Percentiles rank a stretch among this genome's conserved stretches.
Evolutionary conservation across 1,140 invertebrate genomes (phyloP).

Genomic region (Conus ventricosus): DNA sequence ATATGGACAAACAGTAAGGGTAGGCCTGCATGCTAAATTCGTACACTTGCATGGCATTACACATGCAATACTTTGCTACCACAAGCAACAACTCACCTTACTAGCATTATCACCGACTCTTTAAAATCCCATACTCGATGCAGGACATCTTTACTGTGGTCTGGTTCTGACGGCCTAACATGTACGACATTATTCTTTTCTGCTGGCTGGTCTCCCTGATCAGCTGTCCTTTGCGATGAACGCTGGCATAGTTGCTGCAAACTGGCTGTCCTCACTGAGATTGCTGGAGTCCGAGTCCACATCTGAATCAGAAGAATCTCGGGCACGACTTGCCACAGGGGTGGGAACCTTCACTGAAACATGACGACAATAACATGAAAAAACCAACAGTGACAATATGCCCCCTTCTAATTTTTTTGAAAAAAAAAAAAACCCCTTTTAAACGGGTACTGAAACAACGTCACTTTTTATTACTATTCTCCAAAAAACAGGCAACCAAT

Average conservation of each 20-base stretch:
- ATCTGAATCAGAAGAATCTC: conserved; percentile 19
- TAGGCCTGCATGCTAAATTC: too few relatives aligned
- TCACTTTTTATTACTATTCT: too few relatives aligned
- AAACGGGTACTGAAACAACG: too few relatives aligned
- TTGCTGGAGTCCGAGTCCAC: conserved; percentile 39
- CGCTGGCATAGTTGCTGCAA: conserved; percentile 53
- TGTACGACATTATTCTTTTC: not conserved
- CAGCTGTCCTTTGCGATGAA: not conserved
- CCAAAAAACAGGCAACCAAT: too few relatives aligned
- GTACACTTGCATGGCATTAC: too few relatives aligned
- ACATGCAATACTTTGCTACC: not conserved
- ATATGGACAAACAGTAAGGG: too few relatives aligned
- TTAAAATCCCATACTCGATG: conserved; percentile 18
- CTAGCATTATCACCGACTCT: conserved; percentile 24
- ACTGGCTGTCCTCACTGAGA: conserved; percentile 56
- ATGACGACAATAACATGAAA: too few relatives aligned
- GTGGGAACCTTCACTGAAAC: conserved; percentile 22
- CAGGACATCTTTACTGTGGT: conserved; percentile 28
- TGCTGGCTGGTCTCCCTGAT: not conserved
- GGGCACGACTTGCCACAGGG: conserved; percentile 3
- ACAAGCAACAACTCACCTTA: not conserved
- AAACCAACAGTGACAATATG: too few relatives aligned
- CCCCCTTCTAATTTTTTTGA: too few relatives aligned
- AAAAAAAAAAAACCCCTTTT: too few relatives aligned
- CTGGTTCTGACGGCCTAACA: conserved; percentile 9